Conservation (phyloP, 2,113 vertebrate species). For the Erythrocercus mccallii region DNA sequence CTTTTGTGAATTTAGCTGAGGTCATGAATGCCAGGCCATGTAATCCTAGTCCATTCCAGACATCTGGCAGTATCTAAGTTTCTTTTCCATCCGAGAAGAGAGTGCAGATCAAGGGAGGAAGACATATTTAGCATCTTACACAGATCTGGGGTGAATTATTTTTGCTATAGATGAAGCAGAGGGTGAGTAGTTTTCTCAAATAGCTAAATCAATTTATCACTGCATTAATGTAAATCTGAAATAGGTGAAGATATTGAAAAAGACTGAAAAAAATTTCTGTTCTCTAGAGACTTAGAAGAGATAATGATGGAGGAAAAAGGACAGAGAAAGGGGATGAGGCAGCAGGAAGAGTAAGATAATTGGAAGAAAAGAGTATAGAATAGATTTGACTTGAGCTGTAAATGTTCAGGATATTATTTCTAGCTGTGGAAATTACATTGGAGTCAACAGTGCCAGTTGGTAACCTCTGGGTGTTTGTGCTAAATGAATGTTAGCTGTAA, state of each 20-base stretch:
- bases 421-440: not conserved
- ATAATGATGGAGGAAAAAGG: not conserved
- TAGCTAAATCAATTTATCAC: not conserved
- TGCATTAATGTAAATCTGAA: not conserved
- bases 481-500: not conserved
- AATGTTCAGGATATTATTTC: conserved; percentile 12
- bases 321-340: not conserved
- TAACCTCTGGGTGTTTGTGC: not conserved
- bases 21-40: not conserved
- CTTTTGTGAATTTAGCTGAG: not conserved
- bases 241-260: not conserved
- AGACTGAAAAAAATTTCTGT: not conserved
- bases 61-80: not conserved
- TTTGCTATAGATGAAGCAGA: not conserved
- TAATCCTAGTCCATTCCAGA: not conserved
- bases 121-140: not conserved
- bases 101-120: not conserved
- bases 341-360: conserved; percentile 12
- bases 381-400: not conserved
- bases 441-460: not conserved
- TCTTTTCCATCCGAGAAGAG: not conserved
- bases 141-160: not conserved
- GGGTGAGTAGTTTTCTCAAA: not conserved
- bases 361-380: not conserved
- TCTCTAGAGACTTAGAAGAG: not conserved